Percentiles rank a stretch among this genome's conserved stretches.
Evolutionary conservation across 2,113 vertebrate species (phyloP).

Genomic region (Anseranas semipalmata): DNA sequence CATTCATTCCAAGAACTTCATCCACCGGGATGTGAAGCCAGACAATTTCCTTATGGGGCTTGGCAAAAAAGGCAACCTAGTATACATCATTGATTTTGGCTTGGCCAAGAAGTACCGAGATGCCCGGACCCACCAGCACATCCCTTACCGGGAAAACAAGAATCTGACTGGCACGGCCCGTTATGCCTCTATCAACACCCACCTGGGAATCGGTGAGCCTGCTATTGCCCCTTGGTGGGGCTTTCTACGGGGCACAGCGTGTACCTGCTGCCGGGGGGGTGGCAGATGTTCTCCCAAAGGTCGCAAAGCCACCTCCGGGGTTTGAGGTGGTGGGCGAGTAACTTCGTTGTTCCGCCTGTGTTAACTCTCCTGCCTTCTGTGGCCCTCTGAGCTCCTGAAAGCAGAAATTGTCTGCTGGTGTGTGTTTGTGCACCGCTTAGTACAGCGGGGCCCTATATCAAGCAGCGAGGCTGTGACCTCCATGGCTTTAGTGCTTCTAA

Average conservation of each 20-base stretch:
- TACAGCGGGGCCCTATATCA: background rate
- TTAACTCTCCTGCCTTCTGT: background rate
- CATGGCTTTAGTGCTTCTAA: background rate
- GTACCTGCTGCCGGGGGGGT: background rate
- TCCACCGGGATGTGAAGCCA: constrained; percentile 95
- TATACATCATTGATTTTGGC: constrained; percentile 98
- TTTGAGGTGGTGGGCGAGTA: background rate
- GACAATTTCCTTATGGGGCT: constrained; percentile 98
- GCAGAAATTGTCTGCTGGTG: background rate
- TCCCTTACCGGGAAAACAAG: constrained; percentile 98
- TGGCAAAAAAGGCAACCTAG: constrained; percentile 96
- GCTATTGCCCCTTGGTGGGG: background rate
- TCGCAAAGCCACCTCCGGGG: background rate
- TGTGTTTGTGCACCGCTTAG: background rate
- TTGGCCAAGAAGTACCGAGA: constrained; percentile 97
- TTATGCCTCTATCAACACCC: constrained; percentile 97
- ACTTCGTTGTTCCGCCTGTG: accelerated
- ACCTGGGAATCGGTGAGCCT: constrained; percentile 92
- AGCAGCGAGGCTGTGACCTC: background rate
- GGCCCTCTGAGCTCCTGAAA: background rate
- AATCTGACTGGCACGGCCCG: constrained; percentile 96
- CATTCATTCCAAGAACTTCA: constrained; percentile 99
- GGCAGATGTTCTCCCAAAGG: background rate
- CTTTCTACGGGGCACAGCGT: background rate
- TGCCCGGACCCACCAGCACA: constrained; percentile 96